phyloP scores from a whole-genome alignment of 1,140 invertebrate species.

The Gryllus bimaculatus region DNA sequence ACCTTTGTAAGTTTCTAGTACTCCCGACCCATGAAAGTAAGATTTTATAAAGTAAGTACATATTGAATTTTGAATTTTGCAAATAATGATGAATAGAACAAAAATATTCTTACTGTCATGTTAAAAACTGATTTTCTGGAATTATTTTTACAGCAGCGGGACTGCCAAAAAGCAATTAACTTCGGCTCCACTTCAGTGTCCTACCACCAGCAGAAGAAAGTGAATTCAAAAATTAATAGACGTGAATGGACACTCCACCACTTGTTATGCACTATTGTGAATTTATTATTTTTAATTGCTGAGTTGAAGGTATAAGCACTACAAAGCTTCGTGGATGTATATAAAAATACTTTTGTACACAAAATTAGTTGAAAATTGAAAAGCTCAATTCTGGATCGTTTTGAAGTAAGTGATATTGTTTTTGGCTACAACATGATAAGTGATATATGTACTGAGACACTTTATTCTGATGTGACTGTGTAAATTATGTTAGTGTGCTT shows the following conservation, averaged over 20 bases:
- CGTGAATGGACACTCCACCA: neutral
- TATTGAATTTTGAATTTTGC: neutral
- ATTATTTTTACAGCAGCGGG: neutral
- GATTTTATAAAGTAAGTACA: neutral
- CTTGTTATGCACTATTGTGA: neutral
- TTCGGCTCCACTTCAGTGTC: neutral
- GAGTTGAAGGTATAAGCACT: neutral
- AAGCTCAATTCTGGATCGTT: neutral
- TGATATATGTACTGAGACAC: neutral
- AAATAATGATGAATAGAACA: neutral
- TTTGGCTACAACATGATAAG: neutral
- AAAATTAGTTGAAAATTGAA: neutral
- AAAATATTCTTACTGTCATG: neutral
- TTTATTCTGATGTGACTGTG: neutral
- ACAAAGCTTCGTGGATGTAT: neutral
- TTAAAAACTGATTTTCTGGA: neutral
- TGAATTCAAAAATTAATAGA: neutral
- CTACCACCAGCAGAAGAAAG: neutral
- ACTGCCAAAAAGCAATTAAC: neutral
- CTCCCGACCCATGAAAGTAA: neutral
- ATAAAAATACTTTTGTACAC: neutral
- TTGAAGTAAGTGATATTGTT: neutral
- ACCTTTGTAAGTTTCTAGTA: neutral
- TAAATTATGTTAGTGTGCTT: neutral
- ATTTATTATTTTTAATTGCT: neutral